Conservation (phyloP, 2,888 invertebrate genomes). For the Pseudanteris insignis region DNA sequence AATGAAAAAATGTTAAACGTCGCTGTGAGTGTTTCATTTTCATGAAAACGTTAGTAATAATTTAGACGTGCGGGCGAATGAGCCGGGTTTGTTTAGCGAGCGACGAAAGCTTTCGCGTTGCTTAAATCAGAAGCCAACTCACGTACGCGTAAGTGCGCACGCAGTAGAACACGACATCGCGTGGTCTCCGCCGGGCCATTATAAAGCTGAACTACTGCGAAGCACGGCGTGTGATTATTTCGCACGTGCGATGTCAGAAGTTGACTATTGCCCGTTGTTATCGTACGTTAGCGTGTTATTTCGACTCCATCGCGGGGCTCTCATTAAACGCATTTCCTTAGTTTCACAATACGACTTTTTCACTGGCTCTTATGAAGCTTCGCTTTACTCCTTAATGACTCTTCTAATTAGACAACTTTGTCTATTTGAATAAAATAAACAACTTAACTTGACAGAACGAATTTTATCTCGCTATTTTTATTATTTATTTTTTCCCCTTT, state of each 20-base stretch:
- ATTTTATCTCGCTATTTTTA: no score
- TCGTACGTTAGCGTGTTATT: constrained; percentile 10
- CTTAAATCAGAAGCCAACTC: constrained; percentile 37
- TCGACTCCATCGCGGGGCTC: not conserved
- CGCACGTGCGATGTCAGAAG: constrained; percentile 39
- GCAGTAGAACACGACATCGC: constrained; percentile 33
- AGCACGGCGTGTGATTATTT: constrained; percentile 46
- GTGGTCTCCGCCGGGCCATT: constrained; percentile 42
- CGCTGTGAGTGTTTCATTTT: no score
- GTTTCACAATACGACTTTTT: constrained; percentile 12
- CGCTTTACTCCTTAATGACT: no score
- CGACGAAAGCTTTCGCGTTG: constrained; percentile 13
- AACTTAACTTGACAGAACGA: no score
- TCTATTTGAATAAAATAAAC: no score
- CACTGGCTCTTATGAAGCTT: not conserved
- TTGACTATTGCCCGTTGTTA: constrained; percentile 40
- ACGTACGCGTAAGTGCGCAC: constrained; percentile 35
- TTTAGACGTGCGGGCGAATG: no score
- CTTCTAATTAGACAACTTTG: no score
- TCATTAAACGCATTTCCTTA: constrained; percentile 15
- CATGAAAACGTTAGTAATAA: no score
- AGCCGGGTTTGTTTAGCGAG: constrained; percentile 5
- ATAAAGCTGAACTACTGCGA: constrained; percentile 46
- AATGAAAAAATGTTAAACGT: no score
- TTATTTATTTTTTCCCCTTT: no score